A percentile compares a stretch with the other conserved stretches of the same genome.
Evolutionary conservation across 2,888 invertebrate genomes (phyloP).

Genomic region (Capitulum mitella): DNA sequence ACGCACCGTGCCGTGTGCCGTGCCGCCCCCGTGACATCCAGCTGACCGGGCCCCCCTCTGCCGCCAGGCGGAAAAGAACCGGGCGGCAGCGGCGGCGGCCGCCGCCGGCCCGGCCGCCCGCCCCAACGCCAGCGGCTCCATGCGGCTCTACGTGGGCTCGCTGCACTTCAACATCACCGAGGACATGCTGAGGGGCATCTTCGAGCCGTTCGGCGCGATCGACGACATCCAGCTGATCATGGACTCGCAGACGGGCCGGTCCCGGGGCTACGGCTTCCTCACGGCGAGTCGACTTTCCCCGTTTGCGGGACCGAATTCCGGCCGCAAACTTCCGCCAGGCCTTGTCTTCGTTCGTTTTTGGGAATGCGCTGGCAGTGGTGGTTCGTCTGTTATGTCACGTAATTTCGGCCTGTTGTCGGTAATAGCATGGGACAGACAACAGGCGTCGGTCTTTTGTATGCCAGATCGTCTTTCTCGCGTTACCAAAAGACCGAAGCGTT

Average conservation of each 20-base stretch:
- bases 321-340: too few relatives aligned
- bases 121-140: constrained; percentile 76
- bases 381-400: too few relatives aligned
- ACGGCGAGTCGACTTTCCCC: constrained; percentile 55
- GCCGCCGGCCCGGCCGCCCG: constrained; percentile 83
- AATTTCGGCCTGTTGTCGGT: too few relatives aligned
- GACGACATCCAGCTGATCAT: constrained; percentile 90
- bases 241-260: constrained; percentile 88
- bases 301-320: neutral
- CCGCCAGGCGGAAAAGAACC: constrained; percentile 80
- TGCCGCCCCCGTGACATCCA: too few relatives aligned
- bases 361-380: too few relatives aligned
- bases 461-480: too few relatives aligned
- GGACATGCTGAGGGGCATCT: constrained; percentile 96
- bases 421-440: too few relatives aligned
- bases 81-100: constrained; percentile 73
- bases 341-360: too few relatives aligned
- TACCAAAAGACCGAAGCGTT: too few relatives aligned
- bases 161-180: constrained; percentile 97
- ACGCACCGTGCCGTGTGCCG: too few relatives aligned
- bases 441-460: too few relatives aligned
- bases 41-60: too few relatives aligned
- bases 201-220: constrained; percentile 97
- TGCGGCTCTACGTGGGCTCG: constrained; percentile 94
- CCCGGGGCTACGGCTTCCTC: constrained; percentile 95